A percentile compares a stretch with the other conserved stretches of the same genome.
phyloP scores from a whole-genome alignment of 1,140 invertebrate genomes.

The Goniozus legneri region DNA sequence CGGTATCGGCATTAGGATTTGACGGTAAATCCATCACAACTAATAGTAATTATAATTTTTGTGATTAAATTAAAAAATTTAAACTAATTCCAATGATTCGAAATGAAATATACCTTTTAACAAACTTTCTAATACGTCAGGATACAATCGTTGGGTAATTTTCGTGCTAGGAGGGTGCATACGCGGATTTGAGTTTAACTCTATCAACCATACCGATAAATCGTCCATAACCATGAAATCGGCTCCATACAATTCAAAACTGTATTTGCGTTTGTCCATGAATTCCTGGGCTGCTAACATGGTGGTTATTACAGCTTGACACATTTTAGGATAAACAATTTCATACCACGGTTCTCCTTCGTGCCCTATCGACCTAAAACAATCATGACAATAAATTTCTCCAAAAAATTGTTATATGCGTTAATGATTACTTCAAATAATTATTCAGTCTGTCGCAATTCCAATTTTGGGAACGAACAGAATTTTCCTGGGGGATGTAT shows the following conservation, averaged over 20 bases:
- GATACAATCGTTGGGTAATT: slow-evolving; percentile 79
- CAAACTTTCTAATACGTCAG: slow-evolving; percentile 77
- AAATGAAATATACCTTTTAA: slow-evolving; percentile 69
- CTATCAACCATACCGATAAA: slow-evolving; percentile 85
- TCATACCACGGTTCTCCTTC: slow-evolving; percentile 59
- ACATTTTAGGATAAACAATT: slow-evolving; percentile 82
- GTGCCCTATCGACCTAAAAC: slow-evolving; percentile 20
- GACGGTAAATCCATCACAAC: slow-evolving; percentile 9
- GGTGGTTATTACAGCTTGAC: slow-evolving; percentile 75
- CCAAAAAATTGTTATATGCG: background rate
- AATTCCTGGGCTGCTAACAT: slow-evolving; percentile 75
- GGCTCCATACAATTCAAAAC: slow-evolving; percentile 88
- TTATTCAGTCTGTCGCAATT: slow-evolving; percentile 71
- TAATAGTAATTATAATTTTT: slow-evolving; percentile 6
- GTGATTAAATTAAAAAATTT: slow-evolving; percentile 7
- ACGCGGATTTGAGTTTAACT: slow-evolving; percentile 89
- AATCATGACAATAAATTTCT: slow-evolving; percentile 3
- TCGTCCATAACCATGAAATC: slow-evolving; percentile 88
- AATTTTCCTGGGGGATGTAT: slow-evolving; percentile 71
- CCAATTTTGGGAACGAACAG: slow-evolving; percentile 85
- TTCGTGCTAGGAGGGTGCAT: slow-evolving; percentile 74
- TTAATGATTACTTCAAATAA: slow-evolving; percentile 58
- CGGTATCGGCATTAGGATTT: slow-evolving; percentile 11
- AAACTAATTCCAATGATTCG: background rate
- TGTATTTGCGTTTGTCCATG: slow-evolving; percentile 71